A percentile compares a stretch with the other conserved stretches of the same genome.
phyloP scores from a whole-genome alignment of 2,113 vertebrate species.

The Chascanopsetta lugubris region DNA sequence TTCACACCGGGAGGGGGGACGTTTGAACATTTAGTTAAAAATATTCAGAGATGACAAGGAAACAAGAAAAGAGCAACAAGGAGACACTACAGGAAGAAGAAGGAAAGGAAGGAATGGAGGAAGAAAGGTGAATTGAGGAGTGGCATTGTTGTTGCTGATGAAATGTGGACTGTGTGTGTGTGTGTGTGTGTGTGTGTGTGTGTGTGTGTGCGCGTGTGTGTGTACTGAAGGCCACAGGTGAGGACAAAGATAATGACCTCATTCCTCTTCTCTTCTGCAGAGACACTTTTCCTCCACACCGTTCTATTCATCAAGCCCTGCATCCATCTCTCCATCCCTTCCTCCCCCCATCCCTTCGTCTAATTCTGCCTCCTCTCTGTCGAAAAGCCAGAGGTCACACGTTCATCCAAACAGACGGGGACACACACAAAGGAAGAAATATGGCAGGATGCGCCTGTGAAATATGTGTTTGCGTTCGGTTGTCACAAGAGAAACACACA shows the following conservation, averaged over 20 bases:
- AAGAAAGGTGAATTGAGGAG: constrained; percentile 14
- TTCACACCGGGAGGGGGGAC: constrained; percentile 3
- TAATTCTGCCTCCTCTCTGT: constrained; percentile 53
- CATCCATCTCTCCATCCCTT: constrained; percentile 50
- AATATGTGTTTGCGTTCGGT: neutral
- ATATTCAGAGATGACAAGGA: neutral
- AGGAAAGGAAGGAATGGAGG: constrained; percentile 19
- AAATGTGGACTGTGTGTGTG: constrained; percentile 41
- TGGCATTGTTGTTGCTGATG: constrained; percentile 38
- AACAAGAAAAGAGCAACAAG: neutral
- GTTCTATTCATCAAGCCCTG: constrained; percentile 75
- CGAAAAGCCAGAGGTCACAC: constrained; percentile 71
- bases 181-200: constrained; percentile 6
- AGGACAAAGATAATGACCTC: constrained; percentile 78
- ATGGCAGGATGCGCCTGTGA: neutral
- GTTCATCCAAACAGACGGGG: constrained; percentile 58
- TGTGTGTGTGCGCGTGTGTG: constrained; percentile 30
- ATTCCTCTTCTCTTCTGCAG: constrained; percentile 73
- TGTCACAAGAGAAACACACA: constrained; percentile 1
- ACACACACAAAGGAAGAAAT: constrained; percentile 39
- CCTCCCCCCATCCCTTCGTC: constrained; percentile 38
- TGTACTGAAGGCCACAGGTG: constrained; percentile 72
- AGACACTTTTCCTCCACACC: constrained; percentile 66
- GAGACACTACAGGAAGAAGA: constrained; percentile 26
- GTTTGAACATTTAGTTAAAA: constrained; percentile 15